phyloP scores from a whole-genome alignment of 64 coral and sea anemone species.

The Porites australiensis region DNA sequence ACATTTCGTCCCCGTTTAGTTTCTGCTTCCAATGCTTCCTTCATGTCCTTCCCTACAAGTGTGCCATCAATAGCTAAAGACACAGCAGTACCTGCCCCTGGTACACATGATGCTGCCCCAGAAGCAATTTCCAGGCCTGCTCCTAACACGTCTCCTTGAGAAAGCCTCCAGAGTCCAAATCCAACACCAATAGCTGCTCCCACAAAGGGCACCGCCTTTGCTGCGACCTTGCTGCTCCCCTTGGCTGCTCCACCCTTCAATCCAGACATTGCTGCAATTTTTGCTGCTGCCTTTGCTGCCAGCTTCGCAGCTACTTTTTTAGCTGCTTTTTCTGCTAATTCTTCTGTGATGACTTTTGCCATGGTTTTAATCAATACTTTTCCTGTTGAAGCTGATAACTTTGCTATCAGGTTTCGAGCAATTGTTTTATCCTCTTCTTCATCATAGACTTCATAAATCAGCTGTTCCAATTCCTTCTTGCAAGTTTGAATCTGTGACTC shows the following conservation, averaged over 20 bases:
- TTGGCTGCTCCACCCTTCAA: background rate
- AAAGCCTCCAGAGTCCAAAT: conserved; percentile 39
- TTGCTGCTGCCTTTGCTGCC: background rate
- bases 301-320: background rate
- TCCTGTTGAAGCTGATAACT: conserved; percentile 3
- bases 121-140: conserved; percentile 39
- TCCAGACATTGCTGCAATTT: background rate
- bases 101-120: conserved; percentile 21
- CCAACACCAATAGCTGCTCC: background rate
- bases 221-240: background rate
- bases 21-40: conserved; percentile 30
- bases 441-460: background rate
- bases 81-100: conserved; percentile 7
- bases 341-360: background rate
- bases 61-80: conserved; percentile 31
- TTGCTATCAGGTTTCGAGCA: conserved; percentile 5
- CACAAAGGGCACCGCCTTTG: conserved; percentile 17
- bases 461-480: background rate
- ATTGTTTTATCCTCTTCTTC: background rate
- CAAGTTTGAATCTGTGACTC: background rate
- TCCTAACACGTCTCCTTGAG: conserved; percentile 1
- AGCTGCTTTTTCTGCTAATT: conserved; percentile 16
- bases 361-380: conserved; percentile 29
- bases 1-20: background rate
- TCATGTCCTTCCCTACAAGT: conserved; percentile 10